These are phyloP conservation scores for Idaea straminata DNA, from an alignment of 2,888 invertebrate genomes.

Conservation along the genomic window DNA sequence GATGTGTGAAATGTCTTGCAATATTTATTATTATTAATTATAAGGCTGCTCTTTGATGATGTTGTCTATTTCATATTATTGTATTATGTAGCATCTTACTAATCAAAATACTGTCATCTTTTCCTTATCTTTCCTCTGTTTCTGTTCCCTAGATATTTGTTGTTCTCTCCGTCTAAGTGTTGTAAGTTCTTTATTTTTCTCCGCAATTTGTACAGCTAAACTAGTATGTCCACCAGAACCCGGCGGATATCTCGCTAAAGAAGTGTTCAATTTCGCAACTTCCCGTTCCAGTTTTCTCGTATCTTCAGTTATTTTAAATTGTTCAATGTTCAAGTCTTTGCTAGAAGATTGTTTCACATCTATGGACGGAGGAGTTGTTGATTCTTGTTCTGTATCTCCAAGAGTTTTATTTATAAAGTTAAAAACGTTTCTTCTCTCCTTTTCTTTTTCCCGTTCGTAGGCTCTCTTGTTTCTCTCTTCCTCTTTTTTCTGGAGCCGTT, in stretches of 20 bases:
- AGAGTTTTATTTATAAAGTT: slow-evolving; percentile 87
- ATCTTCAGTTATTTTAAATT: slow-evolving; percentile 86
- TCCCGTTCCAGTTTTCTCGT: slow-evolving; percentile 85
- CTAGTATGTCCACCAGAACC: slow-evolving; percentile 82
- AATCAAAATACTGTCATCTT: slow-evolving; percentile 87
- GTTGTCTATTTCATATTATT: slow-evolving; percentile 6
- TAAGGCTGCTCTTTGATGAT: background rate
- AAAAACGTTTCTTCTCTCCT: slow-evolving; percentile 84
- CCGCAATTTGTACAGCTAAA: slow-evolving; percentile 80
- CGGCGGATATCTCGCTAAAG: slow-evolving; percentile 81
- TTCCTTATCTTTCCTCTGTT: slow-evolving; percentile 84
- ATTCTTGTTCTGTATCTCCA: slow-evolving; percentile 52
- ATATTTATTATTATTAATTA: too few relatives aligned
- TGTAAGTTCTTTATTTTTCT: slow-evolving; percentile 82
- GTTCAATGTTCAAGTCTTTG: slow-evolving; percentile 86
- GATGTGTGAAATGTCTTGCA: too few relatives aligned
- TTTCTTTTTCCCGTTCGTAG: slow-evolving; percentile 82
- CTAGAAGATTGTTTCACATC: slow-evolving; percentile 78
- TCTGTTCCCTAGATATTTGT: slow-evolving; percentile 85
- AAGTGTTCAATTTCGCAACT: slow-evolving; percentile 82
- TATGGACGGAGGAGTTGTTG: slow-evolving; percentile 28
- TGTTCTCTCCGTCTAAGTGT: slow-evolving; percentile 81
- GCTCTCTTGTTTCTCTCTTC: slow-evolving; percentile 82
- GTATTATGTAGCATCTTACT: slow-evolving; percentile 2
- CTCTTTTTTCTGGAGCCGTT: slow-evolving; percentile 82